Evolutionary conservation across 2,113 vertebrate species (phyloP).

Genomic region (Cinclus cinclus): DNA sequence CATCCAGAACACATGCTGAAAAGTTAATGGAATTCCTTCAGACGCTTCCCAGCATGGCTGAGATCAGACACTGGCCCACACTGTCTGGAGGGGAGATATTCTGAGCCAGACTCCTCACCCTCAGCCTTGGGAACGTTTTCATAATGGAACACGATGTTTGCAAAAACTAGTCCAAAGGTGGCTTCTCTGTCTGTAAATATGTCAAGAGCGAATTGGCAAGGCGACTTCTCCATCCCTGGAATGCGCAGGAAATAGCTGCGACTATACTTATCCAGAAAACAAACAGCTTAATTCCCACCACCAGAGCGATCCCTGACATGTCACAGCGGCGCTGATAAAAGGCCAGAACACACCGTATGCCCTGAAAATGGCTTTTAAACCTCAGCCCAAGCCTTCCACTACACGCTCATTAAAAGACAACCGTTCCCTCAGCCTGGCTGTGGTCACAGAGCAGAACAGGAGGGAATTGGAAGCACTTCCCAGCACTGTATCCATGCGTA

Average conservation of each 20-base stretch:
- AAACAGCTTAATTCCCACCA: conserved; percentile 52
- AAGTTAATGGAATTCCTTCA: conserved; percentile 38
- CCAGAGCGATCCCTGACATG: neutral
- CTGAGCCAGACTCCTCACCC: conserved; percentile 32
- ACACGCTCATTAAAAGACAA: neutral
- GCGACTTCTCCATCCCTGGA: conserved; percentile 26
- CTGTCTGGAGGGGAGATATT: conserved; percentile 28
- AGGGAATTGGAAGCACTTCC: conserved; percentile 23
- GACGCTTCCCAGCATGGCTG: neutral
- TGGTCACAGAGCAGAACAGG: conserved; percentile 3
- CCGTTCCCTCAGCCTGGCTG: neutral
- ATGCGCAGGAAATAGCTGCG: conserved; percentile 67
- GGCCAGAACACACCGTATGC: neutral
- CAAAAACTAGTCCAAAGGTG: conserved; percentile 59
- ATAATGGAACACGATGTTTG: conserved; percentile 14
- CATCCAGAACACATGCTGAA: neutral
- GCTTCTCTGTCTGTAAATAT: conserved; percentile 55
- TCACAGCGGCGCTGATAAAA: neutral
- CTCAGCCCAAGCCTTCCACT: conserved; percentile 26
- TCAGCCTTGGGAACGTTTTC: conserved; percentile 32
- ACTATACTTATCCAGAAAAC: conserved; percentile 52
- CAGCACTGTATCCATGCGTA: neutral
- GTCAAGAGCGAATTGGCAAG: conserved; percentile 45
- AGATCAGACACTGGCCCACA: conserved; percentile 37
- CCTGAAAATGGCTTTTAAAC: neutral